These are phyloP conservation scores for Hylaeus anthracinus DNA, from an alignment of 1,140 invertebrate genomes.

Conservation along the genomic window DNA sequence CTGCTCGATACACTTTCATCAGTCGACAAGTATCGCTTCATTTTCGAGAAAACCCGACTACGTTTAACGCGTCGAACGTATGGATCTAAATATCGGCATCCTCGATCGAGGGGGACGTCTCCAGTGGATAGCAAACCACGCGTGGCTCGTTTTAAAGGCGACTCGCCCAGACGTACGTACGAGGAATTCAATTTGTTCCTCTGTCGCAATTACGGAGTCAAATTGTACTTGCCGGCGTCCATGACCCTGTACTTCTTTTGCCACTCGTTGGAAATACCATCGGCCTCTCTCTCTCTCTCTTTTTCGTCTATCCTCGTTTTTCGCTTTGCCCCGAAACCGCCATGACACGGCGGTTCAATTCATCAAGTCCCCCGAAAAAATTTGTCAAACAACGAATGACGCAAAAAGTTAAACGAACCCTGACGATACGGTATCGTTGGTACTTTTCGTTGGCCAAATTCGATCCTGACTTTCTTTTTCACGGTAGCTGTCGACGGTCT, in stretches of 20 bases:
- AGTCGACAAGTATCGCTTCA: not conserved
- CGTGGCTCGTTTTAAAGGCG: conserved; percentile 14
- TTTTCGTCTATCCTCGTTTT: not conserved
- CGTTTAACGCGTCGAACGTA: not conserved
- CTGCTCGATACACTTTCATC: conserved; percentile 21
- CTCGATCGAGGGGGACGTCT: not conserved
- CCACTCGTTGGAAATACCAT: conserved; percentile 33
- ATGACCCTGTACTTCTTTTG: conserved; percentile 25
- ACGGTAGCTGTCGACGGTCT: conserved; percentile 27
- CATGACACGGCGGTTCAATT: not conserved
- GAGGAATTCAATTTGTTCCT: conserved; percentile 46
- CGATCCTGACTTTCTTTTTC: conserved; percentile 7
- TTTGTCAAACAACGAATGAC: conserved; percentile 1
- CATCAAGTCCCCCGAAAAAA: not conserved
- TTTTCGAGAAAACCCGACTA: not conserved
- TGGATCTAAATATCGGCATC: not conserved
- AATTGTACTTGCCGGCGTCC: conserved; percentile 44
- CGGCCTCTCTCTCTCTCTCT: conserved; percentile 13
- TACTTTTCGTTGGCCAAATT: not conserved
- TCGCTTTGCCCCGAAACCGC: not conserved
- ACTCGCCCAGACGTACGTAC: conserved; percentile 24
- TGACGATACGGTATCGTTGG: not conserved
- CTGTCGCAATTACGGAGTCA: conserved; percentile 46
- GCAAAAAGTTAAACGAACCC: conserved; percentile 9
- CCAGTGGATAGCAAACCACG: not conserved